A percentile compares a stretch with the other conserved stretches of the same genome.
Evolutionary conservation across 2,113 vertebrate genomes (phyloP).

Genomic region (Sphaerodactylus townsendi): DNA sequence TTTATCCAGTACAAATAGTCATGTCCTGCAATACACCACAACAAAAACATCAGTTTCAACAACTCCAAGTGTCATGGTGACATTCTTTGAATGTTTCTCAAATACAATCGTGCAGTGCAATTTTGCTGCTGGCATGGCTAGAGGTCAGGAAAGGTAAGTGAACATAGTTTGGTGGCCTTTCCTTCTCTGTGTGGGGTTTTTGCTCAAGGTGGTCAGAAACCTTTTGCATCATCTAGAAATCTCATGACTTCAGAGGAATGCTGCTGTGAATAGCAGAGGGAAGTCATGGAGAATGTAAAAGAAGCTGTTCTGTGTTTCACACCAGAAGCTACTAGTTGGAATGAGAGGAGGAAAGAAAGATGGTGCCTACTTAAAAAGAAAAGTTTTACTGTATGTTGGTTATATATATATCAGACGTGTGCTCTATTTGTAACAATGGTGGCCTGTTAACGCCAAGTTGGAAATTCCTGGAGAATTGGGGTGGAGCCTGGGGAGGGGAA

Average conservation of each 20-base stretch:
- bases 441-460: no score
- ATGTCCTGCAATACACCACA: neutral
- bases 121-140: constrained; percentile 25
- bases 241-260: constrained; percentile 57
- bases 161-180: neutral
- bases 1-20: neutral
- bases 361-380: no score
- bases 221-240: constrained; percentile 23
- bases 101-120: constrained; percentile 12
- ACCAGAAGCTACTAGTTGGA: constrained; percentile 56
- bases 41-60: constrained; percentile 18
- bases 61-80: constrained; percentile 12
- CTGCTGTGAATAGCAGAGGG: constrained; percentile 38
- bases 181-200: neutral
- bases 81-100: neutral
- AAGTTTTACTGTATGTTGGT: no score
- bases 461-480: no score
- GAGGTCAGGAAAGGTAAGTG: constrained; percentile 38
- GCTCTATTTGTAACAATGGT: no score
- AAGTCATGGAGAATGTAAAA: constrained; percentile 44
- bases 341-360: constrained; percentile 5
- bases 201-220: constrained; percentile 20
- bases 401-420: no score
- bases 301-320: constrained; percentile 60
- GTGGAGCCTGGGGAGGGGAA: no score